phyloP scores from a whole-genome alignment of 2,797 vertebrate genomes.

The Petrocephalus schoutedeni region DNA sequence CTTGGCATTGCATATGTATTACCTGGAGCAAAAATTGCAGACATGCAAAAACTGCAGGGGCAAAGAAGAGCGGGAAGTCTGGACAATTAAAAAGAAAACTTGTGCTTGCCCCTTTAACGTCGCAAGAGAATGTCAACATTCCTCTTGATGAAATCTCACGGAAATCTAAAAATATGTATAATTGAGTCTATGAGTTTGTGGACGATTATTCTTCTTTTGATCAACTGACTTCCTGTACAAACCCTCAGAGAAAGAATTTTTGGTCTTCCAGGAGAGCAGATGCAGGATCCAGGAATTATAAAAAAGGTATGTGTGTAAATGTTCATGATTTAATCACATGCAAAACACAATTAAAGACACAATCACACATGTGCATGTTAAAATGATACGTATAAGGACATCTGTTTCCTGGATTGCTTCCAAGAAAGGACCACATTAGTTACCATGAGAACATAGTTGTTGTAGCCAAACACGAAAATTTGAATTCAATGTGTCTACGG shows the following conservation, averaged over 20 bases:
- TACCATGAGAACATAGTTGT: background rate
- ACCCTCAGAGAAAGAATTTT: slow-evolving; percentile 15
- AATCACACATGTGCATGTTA: background rate
- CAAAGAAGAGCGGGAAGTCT: background rate
- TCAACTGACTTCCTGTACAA: slow-evolving; percentile 22
- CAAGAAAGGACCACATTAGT: background rate
- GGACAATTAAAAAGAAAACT: background rate
- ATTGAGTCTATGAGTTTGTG: slow-evolving; percentile 5
- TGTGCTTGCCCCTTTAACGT: slow-evolving; percentile 4
- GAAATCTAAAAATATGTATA: slow-evolving; percentile 19
- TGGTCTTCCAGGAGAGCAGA: slow-evolving; percentile 20
- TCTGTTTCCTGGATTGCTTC: background rate
- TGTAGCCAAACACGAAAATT: background rate
- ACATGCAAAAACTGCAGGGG: slow-evolving; percentile 2
- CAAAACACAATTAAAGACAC: background rate
- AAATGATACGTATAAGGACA: background rate
- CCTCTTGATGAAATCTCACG: slow-evolving; percentile 18
- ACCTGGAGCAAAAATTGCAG: background rate
- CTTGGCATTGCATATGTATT: slow-evolving; percentile 1
- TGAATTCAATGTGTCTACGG: background rate
- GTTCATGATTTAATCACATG: background rate
- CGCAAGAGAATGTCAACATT: background rate
- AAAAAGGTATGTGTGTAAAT: slow-evolving; percentile 12
- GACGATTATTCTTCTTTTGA: slow-evolving; percentile 9
- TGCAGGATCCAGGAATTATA: background rate